A percentile compares a stretch with the other conserved stretches of the same genome.
Evolutionary conservation across 2,113 vertebrate genomes (phyloP).

Genomic region (Neotoma lepida): DNA sequence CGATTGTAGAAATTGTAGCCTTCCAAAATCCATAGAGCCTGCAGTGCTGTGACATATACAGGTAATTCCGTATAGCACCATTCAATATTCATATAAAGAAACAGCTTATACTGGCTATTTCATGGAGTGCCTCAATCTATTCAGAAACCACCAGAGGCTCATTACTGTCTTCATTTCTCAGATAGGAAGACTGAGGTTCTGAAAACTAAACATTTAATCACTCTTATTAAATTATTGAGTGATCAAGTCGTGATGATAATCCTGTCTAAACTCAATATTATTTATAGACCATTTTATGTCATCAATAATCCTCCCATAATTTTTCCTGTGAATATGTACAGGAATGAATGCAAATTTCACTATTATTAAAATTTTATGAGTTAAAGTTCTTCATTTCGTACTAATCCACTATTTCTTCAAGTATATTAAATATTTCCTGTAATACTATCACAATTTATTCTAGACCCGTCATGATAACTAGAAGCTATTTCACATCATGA

Average conservation of each 20-base stretch:
- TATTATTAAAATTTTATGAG: not conserved
- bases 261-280: not conserved
- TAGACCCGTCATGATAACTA: not conserved
- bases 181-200: not conserved
- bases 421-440: not conserved
- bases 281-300: not conserved
- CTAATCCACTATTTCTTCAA: not conserved
- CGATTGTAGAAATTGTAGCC: too few species aligned
- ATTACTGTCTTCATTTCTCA: not conserved
- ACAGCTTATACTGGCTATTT: not conserved
- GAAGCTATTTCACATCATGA: not conserved
- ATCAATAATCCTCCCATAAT: not conserved
- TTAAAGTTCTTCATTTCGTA: not conserved
- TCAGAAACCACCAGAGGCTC: not conserved
- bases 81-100: not conserved
- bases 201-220: not conserved
- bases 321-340: not conserved
- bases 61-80: not conserved
- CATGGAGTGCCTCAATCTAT: not conserved
- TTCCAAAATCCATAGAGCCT: not conserved
- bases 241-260: not conserved
- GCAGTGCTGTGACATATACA: not conserved
- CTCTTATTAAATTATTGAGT: not conserved
- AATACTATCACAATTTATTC: not conserved
- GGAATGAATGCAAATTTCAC: not conserved